A percentile compares a stretch with the other conserved stretches of the same genome.
These are phyloP conservation scores for Tiphia femorata DNA, from an alignment of 2,888 invertebrate species.

Conservation along the genomic window DNA sequence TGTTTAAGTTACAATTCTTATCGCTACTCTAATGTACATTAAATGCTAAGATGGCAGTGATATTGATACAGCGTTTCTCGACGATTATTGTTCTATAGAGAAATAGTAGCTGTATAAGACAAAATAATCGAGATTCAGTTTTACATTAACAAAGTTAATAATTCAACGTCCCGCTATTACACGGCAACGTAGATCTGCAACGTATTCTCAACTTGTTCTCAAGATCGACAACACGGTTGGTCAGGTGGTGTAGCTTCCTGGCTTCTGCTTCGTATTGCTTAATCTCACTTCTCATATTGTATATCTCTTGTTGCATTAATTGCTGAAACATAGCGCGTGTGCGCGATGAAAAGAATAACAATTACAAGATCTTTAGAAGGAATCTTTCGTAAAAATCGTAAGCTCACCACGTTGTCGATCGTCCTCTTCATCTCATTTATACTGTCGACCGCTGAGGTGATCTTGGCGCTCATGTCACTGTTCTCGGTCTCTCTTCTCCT, in stretches of 20 bases:
- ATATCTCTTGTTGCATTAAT: constrained; percentile 56
- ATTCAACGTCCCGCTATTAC: constrained; percentile 32
- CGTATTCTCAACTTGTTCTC: constrained; percentile 58
- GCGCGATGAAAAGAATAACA: not conserved
- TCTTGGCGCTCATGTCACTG: constrained; percentile 56
- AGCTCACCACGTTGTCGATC: constrained; percentile 60
- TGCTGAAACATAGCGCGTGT: constrained; percentile 46
- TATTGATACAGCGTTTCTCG: constrained; percentile 15
- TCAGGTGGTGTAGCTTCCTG: constrained; percentile 59
- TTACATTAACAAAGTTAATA: too few species aligned
- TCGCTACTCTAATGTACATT: constrained; percentile 13
- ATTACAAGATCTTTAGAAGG: not conserved
- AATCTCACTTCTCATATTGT: constrained; percentile 59
- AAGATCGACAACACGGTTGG: constrained; percentile 57
- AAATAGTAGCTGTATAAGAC: too few species aligned
- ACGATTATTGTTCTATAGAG: constrained; percentile 7
- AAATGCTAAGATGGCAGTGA: constrained; percentile 46
- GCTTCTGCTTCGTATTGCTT: constrained; percentile 60
- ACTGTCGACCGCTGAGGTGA: constrained; percentile 59
- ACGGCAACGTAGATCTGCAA: constrained; percentile 44
- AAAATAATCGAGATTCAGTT: too few species aligned
- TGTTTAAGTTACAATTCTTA: constrained; percentile 30
- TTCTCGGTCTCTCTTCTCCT: constrained; percentile 58
- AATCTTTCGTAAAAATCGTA: not conserved
- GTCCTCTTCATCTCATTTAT: constrained; percentile 60